Evolutionary conservation across 1,140 invertebrate species (phyloP), one percentile per base, ranked within the genome.

Genomic region (Temnothorax longispinosus): DNA sequence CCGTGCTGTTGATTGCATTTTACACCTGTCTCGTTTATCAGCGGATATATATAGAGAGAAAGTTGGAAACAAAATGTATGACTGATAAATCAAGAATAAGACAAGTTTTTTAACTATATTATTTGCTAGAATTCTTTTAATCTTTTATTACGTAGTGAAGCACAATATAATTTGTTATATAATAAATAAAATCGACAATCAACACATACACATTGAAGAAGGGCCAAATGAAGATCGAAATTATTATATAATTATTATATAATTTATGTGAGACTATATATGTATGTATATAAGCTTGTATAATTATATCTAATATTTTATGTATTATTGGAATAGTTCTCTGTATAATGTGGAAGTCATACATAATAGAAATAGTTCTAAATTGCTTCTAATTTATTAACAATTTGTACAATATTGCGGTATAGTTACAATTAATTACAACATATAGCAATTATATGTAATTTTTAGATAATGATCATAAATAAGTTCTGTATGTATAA

Each of bases 281-380:
- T 6, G 38, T 41, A 6, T 41, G 6, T 41, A 41, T 41, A 41
- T 1, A 44, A 44, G 10, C 15, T 62, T 62, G 10, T 32, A 15
- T 62, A 62, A 60, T 32, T 13, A 62, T 58, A 58, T 58, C 21
- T 58, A 58, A 58, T 32, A 32, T 62, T 62, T 62, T 62, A 62
- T 62, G 5, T 32, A 35, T 18, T 6, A 38, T 64, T 64, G 0
- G 13, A 38, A 64, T 38, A 64, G 0, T n/a, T 64, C 5, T 64
- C 7, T 38, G 6, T 35, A 7, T 7, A 35, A 64, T 35, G 6
- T 4, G 3, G 32, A 38, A 64, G 7, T 64, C 15, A 1, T 32
- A 32, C 27, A 60, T 58, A 56, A 3, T 62, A 32, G 2, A 13
- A 35, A 15, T 64, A 64, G 2, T 64, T 64, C 0, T 4, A 64